phyloP scores from a whole-genome alignment of 2,113 vertebrate genomes.

The Brachyhypopomus gauderio region DNA sequence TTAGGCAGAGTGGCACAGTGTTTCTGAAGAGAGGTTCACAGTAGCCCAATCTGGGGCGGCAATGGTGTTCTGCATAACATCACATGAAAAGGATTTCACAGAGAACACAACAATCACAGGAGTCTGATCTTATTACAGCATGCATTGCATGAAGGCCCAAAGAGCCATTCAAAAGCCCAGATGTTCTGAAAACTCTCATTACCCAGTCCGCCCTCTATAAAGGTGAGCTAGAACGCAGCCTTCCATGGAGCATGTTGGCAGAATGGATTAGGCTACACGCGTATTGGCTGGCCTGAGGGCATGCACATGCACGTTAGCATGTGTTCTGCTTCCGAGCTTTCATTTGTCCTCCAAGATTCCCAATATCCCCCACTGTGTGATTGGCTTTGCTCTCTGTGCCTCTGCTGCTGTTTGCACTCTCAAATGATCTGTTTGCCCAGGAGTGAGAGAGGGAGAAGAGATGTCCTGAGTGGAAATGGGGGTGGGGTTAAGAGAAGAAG shows the following conservation, averaged over 20 bases:
- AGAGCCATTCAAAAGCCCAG: too few species aligned
- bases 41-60: too few species aligned
- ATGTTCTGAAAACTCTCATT: neutral
- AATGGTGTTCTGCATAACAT: too few species aligned
- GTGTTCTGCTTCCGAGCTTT: slow-evolving; percentile 28
- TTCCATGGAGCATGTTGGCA: neutral
- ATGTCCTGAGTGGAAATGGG: neutral
- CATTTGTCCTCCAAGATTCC: slow-evolving; percentile 28
- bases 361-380: slow-evolving; percentile 22
- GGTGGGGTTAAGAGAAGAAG: neutral
- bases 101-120: too few species aligned
- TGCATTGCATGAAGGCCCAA: too few species aligned
- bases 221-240: neutral
- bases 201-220: neutral
- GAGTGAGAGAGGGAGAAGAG: slow-evolving; percentile 19
- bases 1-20: too few species aligned
- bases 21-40: too few species aligned
- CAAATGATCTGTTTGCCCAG: slow-evolving; percentile 42
- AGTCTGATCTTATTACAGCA: too few species aligned
- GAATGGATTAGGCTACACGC: neutral
- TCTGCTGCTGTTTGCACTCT: slow-evolving; percentile 24
- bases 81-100: too few species aligned
- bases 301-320: neutral
- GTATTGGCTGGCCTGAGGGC: neutral
- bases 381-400: slow-evolving; percentile 25